Percentiles rank a stretch among this genome's conserved stretches.
These are phyloP conservation scores for Popillia japonica DNA, from an alignment of 1,140 invertebrate genomes.

Conservation along the genomic window DNA sequence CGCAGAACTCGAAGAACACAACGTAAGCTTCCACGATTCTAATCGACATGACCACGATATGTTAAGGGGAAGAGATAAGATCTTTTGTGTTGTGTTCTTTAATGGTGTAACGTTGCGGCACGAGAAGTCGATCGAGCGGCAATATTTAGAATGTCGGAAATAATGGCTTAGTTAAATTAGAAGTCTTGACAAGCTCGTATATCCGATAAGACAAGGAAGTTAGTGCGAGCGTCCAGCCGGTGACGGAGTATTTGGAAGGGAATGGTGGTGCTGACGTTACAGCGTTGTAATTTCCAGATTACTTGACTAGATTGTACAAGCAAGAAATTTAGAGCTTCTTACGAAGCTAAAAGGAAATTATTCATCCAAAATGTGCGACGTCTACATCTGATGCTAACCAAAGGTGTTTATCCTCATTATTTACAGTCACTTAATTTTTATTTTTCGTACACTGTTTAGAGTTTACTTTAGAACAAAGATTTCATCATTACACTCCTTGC, in stretches of 20 bases:
- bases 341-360: too few relatives aligned
- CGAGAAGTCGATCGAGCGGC: slow-evolving; percentile 19
- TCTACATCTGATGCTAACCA: too few relatives aligned
- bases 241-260: background rate
- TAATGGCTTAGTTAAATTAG: slow-evolving; percentile 30
- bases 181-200: slow-evolving; percentile 3
- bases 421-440: too few relatives aligned
- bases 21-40: slow-evolving; percentile 14
- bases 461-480: too few relatives aligned
- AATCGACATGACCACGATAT: slow-evolving; percentile 32
- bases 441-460: too few relatives aligned
- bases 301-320: too few relatives aligned
- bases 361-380: too few relatives aligned
- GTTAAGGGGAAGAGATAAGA: slow-evolving; percentile 19
- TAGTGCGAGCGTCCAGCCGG: background rate
- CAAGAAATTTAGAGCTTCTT: too few relatives aligned
- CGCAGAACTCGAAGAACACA: slow-evolving; percentile 17
- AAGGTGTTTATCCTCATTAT: too few relatives aligned
- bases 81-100: background rate
- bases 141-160: slow-evolving; percentile 21
- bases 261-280: background rate
- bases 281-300: background rate
- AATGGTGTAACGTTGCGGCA: slow-evolving; percentile 20
- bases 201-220: background rate
- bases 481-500: too few relatives aligned